These are phyloP conservation scores for Panagrolaimus sp. DNA, from an alignment of 1,140 invertebrate species.

Conservation along the genomic window DNA sequence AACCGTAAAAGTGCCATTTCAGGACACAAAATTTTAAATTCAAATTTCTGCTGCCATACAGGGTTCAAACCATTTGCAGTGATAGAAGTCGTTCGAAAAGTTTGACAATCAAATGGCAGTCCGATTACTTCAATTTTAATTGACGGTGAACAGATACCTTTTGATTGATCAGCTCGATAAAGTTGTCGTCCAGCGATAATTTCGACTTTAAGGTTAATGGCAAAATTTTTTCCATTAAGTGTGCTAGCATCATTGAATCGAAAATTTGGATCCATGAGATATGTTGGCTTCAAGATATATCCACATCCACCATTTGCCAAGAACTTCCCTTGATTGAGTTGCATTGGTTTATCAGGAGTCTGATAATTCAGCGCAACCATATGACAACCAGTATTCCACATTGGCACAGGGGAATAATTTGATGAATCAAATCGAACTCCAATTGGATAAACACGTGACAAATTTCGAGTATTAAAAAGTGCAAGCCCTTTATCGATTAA, in stretches of 20 bases:
- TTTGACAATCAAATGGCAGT: constrained; percentile 70
- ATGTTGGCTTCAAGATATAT: constrained; percentile 84
- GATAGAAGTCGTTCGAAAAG: constrained; percentile 77
- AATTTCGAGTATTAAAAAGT: constrained; percentile 57
- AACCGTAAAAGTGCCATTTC: constrained; percentile 83
- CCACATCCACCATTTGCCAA: constrained; percentile 67
- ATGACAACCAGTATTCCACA: constrained; percentile 92
- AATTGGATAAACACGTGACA: constrained; percentile 83
- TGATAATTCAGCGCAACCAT: constrained; percentile 66
- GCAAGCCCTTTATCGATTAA: constrained; percentile 50
- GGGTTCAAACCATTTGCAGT: constrained; percentile 93
- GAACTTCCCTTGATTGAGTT: constrained; percentile 55
- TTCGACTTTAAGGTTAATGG: constrained; percentile 56
- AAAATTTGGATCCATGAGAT: constrained; percentile 77
- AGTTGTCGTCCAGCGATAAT: constrained; percentile 86
- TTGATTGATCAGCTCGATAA: constrained; percentile 69
- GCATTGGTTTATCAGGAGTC: constrained; percentile 54
- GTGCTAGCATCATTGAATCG: constrained; percentile 63
- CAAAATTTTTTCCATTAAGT: constrained; percentile 20
- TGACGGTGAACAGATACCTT: constrained; percentile 81
- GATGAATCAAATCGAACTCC: constrained; percentile 89
- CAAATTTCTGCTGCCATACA: constrained; percentile 80
- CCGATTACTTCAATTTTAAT: constrained; percentile 89
- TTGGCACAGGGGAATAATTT: constrained; percentile 86
- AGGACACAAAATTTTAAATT: constrained; percentile 78